phyloP scores from a whole-genome alignment of 1,140 invertebrate genomes.

The Littorina saxatilis region DNA sequence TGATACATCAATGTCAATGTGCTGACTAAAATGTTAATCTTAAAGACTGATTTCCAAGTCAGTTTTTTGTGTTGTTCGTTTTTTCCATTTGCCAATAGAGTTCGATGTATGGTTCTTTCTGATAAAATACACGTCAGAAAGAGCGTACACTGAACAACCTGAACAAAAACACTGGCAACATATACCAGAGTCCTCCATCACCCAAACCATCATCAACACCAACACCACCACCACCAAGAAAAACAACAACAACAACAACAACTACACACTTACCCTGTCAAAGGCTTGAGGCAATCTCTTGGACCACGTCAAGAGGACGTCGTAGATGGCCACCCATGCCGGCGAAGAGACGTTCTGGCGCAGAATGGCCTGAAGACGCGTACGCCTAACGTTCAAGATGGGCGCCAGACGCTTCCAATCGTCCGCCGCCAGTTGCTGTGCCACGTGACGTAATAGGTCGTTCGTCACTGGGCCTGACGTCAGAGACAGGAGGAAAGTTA shows the following conservation, averaged over 20 bases:
- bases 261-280: constrained; percentile 64
- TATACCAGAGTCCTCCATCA: no score
- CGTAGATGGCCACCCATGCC: constrained; percentile 61
- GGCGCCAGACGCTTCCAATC: constrained; percentile 69
- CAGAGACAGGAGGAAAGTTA: not conserved
- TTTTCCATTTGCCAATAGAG: no score
- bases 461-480: constrained; percentile 62
- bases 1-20: no score
- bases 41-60: no score
- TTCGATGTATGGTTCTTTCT: no score
- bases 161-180: no score
- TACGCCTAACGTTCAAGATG: constrained; percentile 56
- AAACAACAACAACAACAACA: no score
- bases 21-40: no score
- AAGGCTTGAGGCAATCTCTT: constrained; percentile 64
- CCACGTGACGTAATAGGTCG: constrained; percentile 58
- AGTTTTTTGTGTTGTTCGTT: no score
- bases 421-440: constrained; percentile 62
- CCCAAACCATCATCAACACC: no score
- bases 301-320: constrained; percentile 71
- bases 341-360: constrained; percentile 59
- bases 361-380: constrained; percentile 70
- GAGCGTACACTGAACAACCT: no score
- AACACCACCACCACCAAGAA: not conserved
- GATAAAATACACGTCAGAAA: no score